phyloP scores from a whole-genome alignment of 1,140 invertebrate species.

The Heliconius hermathena region DNA sequence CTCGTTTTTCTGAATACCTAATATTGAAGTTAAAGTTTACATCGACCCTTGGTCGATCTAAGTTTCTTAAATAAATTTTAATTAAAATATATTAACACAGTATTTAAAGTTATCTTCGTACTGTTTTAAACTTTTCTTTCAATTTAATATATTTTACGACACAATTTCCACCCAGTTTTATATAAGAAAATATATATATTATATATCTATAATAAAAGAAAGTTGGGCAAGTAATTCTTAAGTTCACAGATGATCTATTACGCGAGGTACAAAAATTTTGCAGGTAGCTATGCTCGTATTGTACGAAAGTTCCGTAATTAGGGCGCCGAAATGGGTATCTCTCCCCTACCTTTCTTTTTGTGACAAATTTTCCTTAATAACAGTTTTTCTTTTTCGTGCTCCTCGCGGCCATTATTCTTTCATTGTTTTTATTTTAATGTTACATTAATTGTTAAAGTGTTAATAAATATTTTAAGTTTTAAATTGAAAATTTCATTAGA shows the following conservation, averaged over 20 bases:
- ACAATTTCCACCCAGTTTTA: conserved; percentile 15
- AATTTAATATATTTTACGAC: conserved; percentile 4
- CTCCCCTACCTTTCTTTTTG: conserved; percentile 42
- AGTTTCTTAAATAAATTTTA: not conserved
- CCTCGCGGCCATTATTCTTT: conserved; percentile 29
- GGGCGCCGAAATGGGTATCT: conserved; percentile 44
- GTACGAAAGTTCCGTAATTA: conserved; percentile 44
- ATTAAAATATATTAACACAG: conserved; percentile 2
- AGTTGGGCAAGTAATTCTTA: conserved; percentile 40
- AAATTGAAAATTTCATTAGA: not conserved
- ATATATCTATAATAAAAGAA: conserved; percentile 33
- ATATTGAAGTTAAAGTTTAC: no score
- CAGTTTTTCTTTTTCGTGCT: conserved; percentile 39
- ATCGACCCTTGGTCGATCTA: not conserved
- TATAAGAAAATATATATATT: conserved; percentile 18
- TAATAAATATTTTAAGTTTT: conserved; percentile 9
- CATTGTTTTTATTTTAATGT: conserved; percentile 38
- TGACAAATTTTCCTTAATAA: conserved; percentile 46
- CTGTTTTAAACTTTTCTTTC: conserved; percentile 9
- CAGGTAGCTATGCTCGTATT: conserved; percentile 42
- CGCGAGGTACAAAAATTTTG: conserved; percentile 40
- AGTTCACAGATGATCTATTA: conserved; percentile 44
- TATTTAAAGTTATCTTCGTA: conserved; percentile 1
- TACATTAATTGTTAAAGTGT: conserved; percentile 25
- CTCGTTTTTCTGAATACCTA: no score